A percentile compares a stretch with the other conserved stretches of the same genome.
Evolutionary conservation across 2,888 invertebrate species (phyloP).

Genomic region (Pyrochroa serraticornis): DNA sequence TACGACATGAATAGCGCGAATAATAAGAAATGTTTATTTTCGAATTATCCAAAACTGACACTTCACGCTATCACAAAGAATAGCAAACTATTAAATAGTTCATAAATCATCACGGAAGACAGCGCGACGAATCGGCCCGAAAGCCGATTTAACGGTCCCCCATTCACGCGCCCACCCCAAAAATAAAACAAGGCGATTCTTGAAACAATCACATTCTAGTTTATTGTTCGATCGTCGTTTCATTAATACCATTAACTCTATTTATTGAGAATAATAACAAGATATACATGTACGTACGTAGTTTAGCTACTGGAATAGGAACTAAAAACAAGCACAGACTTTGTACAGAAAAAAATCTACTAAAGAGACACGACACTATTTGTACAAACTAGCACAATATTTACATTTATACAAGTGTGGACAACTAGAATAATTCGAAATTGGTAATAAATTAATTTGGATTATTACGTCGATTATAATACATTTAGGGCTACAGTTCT

Average conservation of each 20-base stretch:
- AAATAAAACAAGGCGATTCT: conserved; percentile 19
- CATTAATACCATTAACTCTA: conserved; percentile 51
- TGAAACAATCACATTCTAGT: conserved; percentile 52
- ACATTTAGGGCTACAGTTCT: conserved; percentile 12
- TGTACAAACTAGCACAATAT: conserved; percentile 27
- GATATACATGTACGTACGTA: conserved; percentile 35
- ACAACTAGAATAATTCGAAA: conserved; percentile 12
- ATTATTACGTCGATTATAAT: conserved; percentile 20
- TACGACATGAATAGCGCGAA: conserved; percentile 34
- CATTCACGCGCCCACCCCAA: conserved; percentile 25
- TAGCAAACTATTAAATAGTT: conserved; percentile 54
- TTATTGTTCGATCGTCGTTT: conserved; percentile 48
- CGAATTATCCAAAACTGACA: conserved; percentile 54
- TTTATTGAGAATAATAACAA: conserved; percentile 42
- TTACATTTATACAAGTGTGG: conserved; percentile 28
- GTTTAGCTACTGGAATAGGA: conserved; percentile 37
- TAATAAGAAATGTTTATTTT: conserved; percentile 54
- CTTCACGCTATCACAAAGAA: conserved; percentile 45
- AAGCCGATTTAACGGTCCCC: conserved; percentile 45
- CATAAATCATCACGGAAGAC: conserved; percentile 55
- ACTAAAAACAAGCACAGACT: conserved; percentile 33
- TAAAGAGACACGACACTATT: conserved; percentile 14
- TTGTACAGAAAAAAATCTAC: conserved; percentile 22
- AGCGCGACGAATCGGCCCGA: conserved; percentile 52
- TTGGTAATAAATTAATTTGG: conserved; percentile 18